Evolutionary conservation across 2,113 vertebrate genomes (phyloP).

Genomic region (Cercopithecus mona): DNA sequence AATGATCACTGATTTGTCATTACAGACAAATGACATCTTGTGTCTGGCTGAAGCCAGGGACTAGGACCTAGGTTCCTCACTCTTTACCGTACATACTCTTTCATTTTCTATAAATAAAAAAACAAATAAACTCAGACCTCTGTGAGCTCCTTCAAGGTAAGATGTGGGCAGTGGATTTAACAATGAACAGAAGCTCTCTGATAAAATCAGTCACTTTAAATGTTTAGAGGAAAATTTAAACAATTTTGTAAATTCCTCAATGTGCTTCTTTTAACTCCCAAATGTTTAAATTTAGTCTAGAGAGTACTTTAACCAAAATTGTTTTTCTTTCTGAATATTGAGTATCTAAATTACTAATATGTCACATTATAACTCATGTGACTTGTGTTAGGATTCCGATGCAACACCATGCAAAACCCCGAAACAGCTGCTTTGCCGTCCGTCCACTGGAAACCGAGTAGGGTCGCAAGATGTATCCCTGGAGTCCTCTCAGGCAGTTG

Average conservation of each 20-base stretch:
- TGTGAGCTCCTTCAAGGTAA: neutral
- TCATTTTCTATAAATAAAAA: neutral
- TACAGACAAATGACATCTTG: neutral
- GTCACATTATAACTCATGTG: conserved; percentile 57
- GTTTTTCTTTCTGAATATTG: neutral
- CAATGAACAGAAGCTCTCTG: neutral
- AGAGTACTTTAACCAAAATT: neutral
- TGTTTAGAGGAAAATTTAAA: neutral
- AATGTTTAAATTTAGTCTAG: neutral
- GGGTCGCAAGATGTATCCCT: conserved; percentile 87
- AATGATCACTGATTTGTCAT: neutral
- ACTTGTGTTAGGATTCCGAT: conserved; percentile 92
- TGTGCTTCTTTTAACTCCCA: neutral
- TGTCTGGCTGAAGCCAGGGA: neutral
- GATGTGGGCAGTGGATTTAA: neutral
- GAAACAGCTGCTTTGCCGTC: conserved; percentile 92
- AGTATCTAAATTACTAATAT: conserved; percentile 26
- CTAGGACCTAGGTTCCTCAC: too few relatives aligned
- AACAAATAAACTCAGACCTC: neutral
- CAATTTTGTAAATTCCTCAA: neutral
- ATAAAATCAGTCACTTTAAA: neutral
- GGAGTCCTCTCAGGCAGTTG: conserved; percentile 82
- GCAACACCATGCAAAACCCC: conserved; percentile 96
- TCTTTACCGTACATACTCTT: neutral
- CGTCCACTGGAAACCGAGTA: conserved; percentile 85